phyloP scores from a whole-genome alignment of 2,888 invertebrate species.

The Formica aserva region DNA sequence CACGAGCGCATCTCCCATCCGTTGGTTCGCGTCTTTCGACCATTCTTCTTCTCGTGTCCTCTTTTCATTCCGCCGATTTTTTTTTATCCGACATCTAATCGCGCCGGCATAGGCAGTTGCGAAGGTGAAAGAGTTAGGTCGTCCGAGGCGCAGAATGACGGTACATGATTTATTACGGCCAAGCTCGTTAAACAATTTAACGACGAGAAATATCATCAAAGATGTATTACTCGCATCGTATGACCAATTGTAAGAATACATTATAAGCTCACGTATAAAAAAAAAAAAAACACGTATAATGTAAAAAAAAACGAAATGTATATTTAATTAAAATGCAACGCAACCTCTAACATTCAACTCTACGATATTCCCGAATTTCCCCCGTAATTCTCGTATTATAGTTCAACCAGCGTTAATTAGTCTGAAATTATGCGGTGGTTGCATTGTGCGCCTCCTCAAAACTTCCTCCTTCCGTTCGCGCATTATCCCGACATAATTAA shows the following conservation, averaged over 20 bases:
- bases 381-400: neutral
- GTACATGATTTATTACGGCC: slow-evolving; percentile 51
- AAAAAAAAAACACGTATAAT: neutral
- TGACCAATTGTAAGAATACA: neutral
- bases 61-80: slow-evolving; percentile 55
- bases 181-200: slow-evolving; percentile 49
- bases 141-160: slow-evolving; percentile 36
- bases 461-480: neutral
- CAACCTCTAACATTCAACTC: neutral
- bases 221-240: slow-evolving; percentile 30
- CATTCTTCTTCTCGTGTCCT: slow-evolving; percentile 57
- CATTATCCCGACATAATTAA: slow-evolving; percentile 14
- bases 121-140: slow-evolving; percentile 20
- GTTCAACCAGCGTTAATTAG: slow-evolving; percentile 1
- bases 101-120: slow-evolving; percentile 22
- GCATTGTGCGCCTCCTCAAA: neutral
- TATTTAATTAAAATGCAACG: neutral
- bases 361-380: neutral
- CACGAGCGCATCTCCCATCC: slow-evolving; percentile 66
- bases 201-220: slow-evolving; percentile 39
- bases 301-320: neutral
- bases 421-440: slow-evolving; percentile 11
- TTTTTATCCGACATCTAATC: slow-evolving; percentile 49
- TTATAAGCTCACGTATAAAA: neutral
- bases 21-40: slow-evolving; percentile 56